phyloP scores from a whole-genome alignment of 2,797 vertebrate genomes.

The Melanotaenia boesemani region DNA sequence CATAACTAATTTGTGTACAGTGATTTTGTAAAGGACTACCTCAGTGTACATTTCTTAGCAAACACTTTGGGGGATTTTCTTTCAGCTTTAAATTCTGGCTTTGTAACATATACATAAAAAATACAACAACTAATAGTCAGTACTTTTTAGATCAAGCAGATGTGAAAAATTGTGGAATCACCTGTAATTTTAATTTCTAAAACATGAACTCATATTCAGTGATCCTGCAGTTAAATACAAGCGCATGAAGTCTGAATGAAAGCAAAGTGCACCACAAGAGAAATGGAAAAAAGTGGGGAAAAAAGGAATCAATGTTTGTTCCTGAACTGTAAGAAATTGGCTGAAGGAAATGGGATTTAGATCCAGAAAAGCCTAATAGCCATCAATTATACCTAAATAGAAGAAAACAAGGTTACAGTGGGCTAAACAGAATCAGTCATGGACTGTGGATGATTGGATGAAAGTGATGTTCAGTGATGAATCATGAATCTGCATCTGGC shows the following conservation, averaged over 20 bases:
- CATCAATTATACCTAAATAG: background rate
- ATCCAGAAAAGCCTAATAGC: background rate
- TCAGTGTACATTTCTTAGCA: background rate
- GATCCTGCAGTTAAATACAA: too few relatives aligned
- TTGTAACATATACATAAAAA: too few relatives aligned
- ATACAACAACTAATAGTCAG: too few relatives aligned
- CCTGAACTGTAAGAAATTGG: background rate
- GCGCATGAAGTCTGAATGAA: too few relatives aligned
- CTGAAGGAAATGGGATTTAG: background rate
- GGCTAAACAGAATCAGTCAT: background rate
- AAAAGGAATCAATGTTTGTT: background rate
- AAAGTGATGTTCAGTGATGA: slow-evolving; percentile 1
- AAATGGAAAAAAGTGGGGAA: background rate
- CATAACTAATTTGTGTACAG: too few relatives aligned
- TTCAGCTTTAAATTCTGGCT: too few relatives aligned
- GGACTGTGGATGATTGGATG: background rate
- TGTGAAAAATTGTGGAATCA: too few relatives aligned
- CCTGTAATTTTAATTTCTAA: too few relatives aligned
- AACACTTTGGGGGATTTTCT: background rate
- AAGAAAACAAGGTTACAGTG: background rate
- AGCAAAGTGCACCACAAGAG: background rate
- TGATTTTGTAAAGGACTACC: too few relatives aligned
- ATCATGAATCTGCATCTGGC: background rate
- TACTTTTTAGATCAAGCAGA: too few relatives aligned
- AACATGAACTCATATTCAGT: too few relatives aligned